phyloP scores from a whole-genome alignment of 2,888 invertebrate genomes.

The Vannuccia rotundouncinata region DNA sequence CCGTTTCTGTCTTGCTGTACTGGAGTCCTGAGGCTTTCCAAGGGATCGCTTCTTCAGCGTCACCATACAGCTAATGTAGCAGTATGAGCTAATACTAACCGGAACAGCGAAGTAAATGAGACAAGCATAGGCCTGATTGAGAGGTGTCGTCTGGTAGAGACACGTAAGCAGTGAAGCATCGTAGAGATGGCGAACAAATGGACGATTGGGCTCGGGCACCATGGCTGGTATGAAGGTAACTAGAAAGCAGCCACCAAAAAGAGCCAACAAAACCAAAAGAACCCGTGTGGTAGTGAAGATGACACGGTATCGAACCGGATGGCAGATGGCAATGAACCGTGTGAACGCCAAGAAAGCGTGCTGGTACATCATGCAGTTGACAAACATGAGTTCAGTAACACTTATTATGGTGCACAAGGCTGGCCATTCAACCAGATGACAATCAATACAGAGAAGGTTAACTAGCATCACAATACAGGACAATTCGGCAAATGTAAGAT shows the following conservation, averaged over 20 bases:
- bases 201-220: background rate
- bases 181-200: background rate
- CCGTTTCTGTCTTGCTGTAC: background rate
- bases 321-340: conserved; percentile 27
- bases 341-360: conserved; percentile 29
- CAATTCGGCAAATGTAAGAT: conserved; percentile 26
- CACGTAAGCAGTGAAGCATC: conserved; percentile 18
- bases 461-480: background rate
- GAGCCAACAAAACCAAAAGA: background rate
- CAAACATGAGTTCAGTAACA: background rate
- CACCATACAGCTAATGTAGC: conserved; percentile 1
- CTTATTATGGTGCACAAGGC: background rate
- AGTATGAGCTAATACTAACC: conserved; percentile 7
- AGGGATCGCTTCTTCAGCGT: background rate
- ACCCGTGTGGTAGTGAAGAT: background rate
- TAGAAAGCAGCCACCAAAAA: background rate
- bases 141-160: background rate
- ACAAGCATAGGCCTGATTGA: background rate
- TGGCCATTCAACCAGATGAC: background rate
- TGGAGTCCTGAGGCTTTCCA: background rate
- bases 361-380: conserved; percentile 25
- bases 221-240: background rate
- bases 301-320: conserved; percentile 17
- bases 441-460: background rate
- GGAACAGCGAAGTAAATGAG: conserved; percentile 10